phyloP scores from a whole-genome alignment of 2,888 invertebrate species.

The Apocheima hispidaria region DNA sequence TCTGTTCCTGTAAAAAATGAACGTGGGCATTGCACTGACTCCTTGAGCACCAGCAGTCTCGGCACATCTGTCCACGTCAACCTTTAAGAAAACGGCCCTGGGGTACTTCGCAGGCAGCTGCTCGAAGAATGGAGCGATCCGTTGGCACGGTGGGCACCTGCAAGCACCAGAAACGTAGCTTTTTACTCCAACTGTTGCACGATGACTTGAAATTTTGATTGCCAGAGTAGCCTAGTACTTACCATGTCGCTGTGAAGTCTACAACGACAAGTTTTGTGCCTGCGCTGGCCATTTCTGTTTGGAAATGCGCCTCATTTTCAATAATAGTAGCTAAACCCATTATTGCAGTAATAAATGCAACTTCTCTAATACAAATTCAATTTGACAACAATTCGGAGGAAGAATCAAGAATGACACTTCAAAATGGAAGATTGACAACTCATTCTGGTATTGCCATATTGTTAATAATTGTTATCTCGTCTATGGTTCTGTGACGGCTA shows the following conservation, averaged over 20 bases:
- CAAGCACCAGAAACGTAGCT: slow-evolving; percentile 34
- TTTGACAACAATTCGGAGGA: slow-evolving; percentile 57
- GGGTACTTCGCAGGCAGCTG: slow-evolving; percentile 95
- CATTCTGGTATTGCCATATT: background rate
- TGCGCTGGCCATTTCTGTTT: slow-evolving; percentile 93
- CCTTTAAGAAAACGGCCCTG: slow-evolving; percentile 95
- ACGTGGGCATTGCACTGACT: slow-evolving; percentile 99
- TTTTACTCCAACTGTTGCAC: slow-evolving; percentile 45
- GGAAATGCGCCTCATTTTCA: slow-evolving; percentile 93
- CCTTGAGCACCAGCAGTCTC: slow-evolving; percentile 95
- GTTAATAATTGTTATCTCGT: background rate
- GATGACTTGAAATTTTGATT: slow-evolving; percentile 72
- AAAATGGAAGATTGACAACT: slow-evolving; percentile 35
- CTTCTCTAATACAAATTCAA: slow-evolving; percentile 45
- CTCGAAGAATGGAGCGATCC: slow-evolving; percentile 97
- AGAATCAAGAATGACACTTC: slow-evolving; percentile 59
- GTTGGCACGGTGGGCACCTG: slow-evolving; percentile 98
- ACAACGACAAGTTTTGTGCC: slow-evolving; percentile 96
- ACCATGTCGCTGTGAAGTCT: slow-evolving; percentile 98
- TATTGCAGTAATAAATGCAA: slow-evolving; percentile 43
- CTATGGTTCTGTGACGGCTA: too few relatives aligned
- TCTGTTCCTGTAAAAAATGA: slow-evolving; percentile 96
- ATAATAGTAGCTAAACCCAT: slow-evolving; percentile 88
- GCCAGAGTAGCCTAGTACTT: slow-evolving; percentile 64
- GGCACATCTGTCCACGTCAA: slow-evolving; percentile 97